A percentile compares a stretch with the other conserved stretches of the same genome.
These are phyloP conservation scores for Equus quagga DNA, from an alignment of 2,113 vertebrate species.

Conservation along the genomic window DNA sequence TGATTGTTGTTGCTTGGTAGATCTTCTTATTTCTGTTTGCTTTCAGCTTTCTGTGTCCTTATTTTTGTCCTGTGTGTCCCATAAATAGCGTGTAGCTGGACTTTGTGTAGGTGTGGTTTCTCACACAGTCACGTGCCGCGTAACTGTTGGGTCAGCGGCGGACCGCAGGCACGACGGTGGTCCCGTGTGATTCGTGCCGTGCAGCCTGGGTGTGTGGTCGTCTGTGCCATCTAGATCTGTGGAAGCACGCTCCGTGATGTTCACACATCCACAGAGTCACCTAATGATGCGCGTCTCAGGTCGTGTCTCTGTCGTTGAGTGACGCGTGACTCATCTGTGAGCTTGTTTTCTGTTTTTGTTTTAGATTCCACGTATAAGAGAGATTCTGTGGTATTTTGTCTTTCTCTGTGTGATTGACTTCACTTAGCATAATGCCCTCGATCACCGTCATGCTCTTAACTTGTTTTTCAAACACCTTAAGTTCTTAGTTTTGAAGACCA, in stretches of 20 bases:
- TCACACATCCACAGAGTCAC: no score
- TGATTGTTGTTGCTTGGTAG: neutral
- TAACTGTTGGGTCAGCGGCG: neutral
- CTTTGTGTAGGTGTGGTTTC: neutral
- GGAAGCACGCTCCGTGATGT: no score
- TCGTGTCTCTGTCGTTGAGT: no score
- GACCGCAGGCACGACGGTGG: no score
- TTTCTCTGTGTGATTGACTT: neutral
- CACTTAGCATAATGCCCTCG: neutral
- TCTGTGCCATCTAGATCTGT: no score
- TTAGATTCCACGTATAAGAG: neutral
- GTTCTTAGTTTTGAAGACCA: constrained; percentile 11
- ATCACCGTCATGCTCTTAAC: neutral
- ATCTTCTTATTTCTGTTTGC: neutral
- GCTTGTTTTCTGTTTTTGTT: neutral
- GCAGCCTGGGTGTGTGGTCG: neutral
- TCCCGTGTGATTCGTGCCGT: neutral
- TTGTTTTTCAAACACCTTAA: neutral
- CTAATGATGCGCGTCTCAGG: no score
- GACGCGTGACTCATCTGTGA: neutral
- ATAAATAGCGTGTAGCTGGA: neutral
- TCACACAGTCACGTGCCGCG: neutral
- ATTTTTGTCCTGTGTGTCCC: constrained; percentile 7
- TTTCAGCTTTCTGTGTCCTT: neutral
- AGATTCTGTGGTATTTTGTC: neutral